Base-by-base conservation (phyloP, 2,113 vertebrate genomes). In the Pedionomus torquatus region DNA sequence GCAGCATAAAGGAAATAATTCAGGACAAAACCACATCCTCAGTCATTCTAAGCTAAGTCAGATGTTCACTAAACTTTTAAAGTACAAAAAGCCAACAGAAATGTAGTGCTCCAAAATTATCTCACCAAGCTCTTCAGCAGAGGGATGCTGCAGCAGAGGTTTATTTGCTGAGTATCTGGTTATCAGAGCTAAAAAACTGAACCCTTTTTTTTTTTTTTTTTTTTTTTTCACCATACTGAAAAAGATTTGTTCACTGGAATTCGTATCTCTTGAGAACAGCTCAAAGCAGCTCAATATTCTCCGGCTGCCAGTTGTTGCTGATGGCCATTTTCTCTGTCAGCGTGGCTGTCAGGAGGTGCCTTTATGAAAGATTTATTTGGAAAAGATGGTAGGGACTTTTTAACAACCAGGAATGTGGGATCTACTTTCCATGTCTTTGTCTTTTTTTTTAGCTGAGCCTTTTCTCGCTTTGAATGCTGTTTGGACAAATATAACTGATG, bases 291-390 rank as follows among this genome's bases (percentile, higher is more conserved):
- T 95, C 81, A 94, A 16, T 94, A 82, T 97, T 95, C 75, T 96
- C 96, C 92, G 85, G 90, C 90, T 97, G 95, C 35, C 61, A 83
- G 75, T 84, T 93, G 71, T 90, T 83, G 89, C 80, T 94, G 60
- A 91, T 94, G 93, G 88, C 54, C 80, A 84, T 97, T 97, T 97
- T 92, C 86, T 93, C 94, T 95, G 81, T 96, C 83, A 95, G 60
- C 43, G 23, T 43, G 91, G 43, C 93, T 97, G 94, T 94, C 94
- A 97, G 92, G 94, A 91, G 60, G 74, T 95, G 92, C 77, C 96
- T 96, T 97, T 96, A 97, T 96, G 92, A 94, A 90, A 97, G 83
- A 95, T 96, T 96, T 96, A 96, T 97, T 95, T 94, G n/a, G 69
- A 89, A 78, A 89, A 94, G 41, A 65, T 43, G 5, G 11, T 17